A percentile compares a stretch with the other conserved stretches of the same genome.
Conservation (phyloP, 2,113 vertebrate genomes). For the Peucedramus taeniatus region DNA sequence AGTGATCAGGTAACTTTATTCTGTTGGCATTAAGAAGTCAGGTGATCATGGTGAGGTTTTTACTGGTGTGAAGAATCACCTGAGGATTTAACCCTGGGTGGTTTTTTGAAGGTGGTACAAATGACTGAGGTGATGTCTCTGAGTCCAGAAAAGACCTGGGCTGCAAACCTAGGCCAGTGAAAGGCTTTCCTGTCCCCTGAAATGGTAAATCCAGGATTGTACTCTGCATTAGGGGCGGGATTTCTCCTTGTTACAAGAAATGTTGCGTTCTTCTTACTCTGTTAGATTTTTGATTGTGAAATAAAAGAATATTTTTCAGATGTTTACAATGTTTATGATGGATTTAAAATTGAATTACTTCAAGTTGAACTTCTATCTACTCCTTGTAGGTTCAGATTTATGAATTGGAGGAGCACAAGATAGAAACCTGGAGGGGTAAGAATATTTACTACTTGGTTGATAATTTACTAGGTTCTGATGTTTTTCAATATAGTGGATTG, state of each 20-base stretch:
- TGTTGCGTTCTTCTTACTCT: not conserved
- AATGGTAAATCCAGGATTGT: not conserved
- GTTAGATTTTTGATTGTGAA: not conserved
- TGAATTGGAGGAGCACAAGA: constrained; percentile 97
- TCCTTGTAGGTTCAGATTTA: constrained; percentile 93
- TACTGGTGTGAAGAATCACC: not conserved
- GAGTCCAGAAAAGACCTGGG: not conserved
- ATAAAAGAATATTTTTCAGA: not conserved
- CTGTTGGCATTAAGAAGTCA: not conserved
- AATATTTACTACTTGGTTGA: not conserved
- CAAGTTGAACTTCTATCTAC: not conserved
- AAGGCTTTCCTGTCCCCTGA: not conserved
- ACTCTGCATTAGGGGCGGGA: not conserved
- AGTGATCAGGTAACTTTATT: not conserved
- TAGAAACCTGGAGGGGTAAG: constrained; percentile 96
- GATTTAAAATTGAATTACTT: not conserved
- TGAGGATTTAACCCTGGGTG: not conserved
- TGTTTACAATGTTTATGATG: not conserved
- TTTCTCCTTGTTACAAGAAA: not conserved
- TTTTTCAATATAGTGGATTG: not conserved
- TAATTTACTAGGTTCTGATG: not conserved
- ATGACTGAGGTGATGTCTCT: not conserved
- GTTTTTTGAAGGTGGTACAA: not conserved
- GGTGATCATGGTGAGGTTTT: not conserved
- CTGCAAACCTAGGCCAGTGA: not conserved